Percentiles rank a stretch among this genome's conserved stretches.
Evolutionary conservation across 2,113 vertebrate species (phyloP).

Genomic region (Butastur rufipennis): DNA sequence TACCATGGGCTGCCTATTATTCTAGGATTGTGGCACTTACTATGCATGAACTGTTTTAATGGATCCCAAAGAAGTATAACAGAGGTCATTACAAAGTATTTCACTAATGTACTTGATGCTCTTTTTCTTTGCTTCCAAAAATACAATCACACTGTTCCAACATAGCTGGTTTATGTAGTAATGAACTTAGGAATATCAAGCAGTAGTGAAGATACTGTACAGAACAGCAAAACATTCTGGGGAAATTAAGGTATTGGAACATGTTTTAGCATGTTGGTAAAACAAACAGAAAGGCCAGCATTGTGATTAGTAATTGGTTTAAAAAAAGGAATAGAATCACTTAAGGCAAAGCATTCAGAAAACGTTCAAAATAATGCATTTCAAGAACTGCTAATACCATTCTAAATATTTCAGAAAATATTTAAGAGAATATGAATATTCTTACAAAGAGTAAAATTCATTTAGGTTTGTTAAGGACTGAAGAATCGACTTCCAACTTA

Average conservation of each 20-base stretch:
- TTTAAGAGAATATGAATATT: background rate
- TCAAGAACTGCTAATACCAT: background rate
- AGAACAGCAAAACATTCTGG: constrained; percentile 2
- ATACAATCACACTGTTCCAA: constrained; percentile 26
- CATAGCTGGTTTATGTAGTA: constrained; percentile 31
- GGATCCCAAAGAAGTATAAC: constrained; percentile 1
- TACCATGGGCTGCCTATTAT: background rate
- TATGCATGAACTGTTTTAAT: background rate
- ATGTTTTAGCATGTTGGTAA: background rate
- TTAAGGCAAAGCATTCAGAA: background rate
- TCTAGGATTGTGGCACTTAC: background rate
- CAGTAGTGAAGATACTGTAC: background rate
- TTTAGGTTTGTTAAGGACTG: background rate
- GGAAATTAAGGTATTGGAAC: constrained; percentile 10
- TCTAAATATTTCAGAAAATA: background rate
- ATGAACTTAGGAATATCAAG: constrained; percentile 3
- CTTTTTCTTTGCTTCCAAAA: constrained; percentile 41
- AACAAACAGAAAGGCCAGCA: background rate
- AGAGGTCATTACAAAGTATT: constrained; percentile 33
- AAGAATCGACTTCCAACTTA: background rate
- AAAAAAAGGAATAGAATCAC: background rate
- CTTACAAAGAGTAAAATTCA: background rate
- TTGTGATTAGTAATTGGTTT: background rate
- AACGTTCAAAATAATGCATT: background rate
- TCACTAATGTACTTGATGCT: background rate